Evolutionary conservation across 2,888 invertebrate species (phyloP).

Genomic region (Gisinianus flammeolus): DNA sequence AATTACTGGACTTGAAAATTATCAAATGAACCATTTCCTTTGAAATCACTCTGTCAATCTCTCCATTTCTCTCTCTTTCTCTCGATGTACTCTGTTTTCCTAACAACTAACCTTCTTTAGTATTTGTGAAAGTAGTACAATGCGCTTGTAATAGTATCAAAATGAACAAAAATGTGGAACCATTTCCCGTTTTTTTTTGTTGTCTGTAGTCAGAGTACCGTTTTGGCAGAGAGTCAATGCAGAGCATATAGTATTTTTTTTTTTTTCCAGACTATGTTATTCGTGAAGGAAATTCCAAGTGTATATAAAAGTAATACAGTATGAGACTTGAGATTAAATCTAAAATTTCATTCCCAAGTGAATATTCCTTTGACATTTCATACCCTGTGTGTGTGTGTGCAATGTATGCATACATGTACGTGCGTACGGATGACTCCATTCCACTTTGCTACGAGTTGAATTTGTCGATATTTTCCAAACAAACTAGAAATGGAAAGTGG

Average conservation of each 20-base stretch:
- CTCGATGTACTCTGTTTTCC: not conserved
- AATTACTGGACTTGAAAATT: constrained; percentile 8
- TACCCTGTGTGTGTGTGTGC: not conserved
- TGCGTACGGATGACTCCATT: constrained; percentile 20
- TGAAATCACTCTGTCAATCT: not conserved
- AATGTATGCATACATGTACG: constrained; percentile 28
- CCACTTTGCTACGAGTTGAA: not conserved
- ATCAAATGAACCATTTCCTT: constrained; percentile 1
- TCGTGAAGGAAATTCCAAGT: no score
- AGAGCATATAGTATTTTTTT: no score
- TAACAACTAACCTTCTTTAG: no score
- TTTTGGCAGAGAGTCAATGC: not conserved
- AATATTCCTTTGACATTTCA: not conserved
- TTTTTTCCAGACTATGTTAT: no score
- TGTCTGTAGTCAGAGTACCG: not conserved
- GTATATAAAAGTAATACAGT: no score
- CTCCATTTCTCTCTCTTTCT: not conserved
- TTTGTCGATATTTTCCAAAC: not conserved
- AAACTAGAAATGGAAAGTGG: constrained; percentile 10
- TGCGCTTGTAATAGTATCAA: no score
- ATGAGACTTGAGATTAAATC: not conserved
- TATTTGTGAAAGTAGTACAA: no score
- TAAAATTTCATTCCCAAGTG: not conserved
- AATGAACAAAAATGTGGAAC: no score
- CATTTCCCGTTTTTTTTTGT: not conserved